Conservation (phyloP, 2,797 vertebrate species). For the Pogoniulus pusillus region DNA sequence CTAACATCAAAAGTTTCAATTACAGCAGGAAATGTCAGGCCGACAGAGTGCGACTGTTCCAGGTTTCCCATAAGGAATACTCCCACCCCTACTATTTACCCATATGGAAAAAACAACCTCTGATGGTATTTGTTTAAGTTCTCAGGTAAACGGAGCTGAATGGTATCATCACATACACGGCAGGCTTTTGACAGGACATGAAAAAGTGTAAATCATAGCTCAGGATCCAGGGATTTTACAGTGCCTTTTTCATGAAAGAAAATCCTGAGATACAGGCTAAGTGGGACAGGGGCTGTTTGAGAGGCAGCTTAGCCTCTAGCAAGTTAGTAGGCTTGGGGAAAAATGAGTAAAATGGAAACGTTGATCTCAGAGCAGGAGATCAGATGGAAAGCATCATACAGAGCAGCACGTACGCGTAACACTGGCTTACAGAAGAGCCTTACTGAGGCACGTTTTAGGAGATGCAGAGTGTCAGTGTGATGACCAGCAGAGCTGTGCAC, state of each 20-base stretch:
- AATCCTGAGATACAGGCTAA: neutral
- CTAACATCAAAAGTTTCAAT: constrained; percentile 62
- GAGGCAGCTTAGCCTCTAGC: neutral
- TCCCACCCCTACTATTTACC: constrained; percentile 57
- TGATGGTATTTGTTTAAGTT: constrained; percentile 41
- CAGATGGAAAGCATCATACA: neutral
- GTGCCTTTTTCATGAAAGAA: constrained; percentile 39
- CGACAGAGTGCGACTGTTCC: constrained; percentile 63
- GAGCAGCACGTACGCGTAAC: rapidly evolving
- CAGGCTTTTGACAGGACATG: constrained; percentile 56
- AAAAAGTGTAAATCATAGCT: constrained; percentile 41
- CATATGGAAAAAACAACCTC: constrained; percentile 48
- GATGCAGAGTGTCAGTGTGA: neutral
- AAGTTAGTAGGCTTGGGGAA: neutral
- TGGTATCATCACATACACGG: constrained; percentile 47
- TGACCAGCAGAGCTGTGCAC: neutral
- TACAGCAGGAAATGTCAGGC: constrained; percentile 63
- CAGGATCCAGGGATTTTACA: constrained; percentile 28
- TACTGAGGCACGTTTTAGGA: neutral
- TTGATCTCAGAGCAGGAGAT: neutral
- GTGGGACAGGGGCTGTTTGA: neutral
- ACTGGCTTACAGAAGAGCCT: neutral
- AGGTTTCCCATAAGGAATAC: constrained; percentile 59
- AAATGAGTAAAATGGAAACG: neutral
- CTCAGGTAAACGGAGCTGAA: constrained; percentile 65